Evolutionary conservation across 2,113 vertebrate genomes (phyloP), one percentile per base, ranked within the genome.

Genomic region (Salvelinus alpinus): DNA sequence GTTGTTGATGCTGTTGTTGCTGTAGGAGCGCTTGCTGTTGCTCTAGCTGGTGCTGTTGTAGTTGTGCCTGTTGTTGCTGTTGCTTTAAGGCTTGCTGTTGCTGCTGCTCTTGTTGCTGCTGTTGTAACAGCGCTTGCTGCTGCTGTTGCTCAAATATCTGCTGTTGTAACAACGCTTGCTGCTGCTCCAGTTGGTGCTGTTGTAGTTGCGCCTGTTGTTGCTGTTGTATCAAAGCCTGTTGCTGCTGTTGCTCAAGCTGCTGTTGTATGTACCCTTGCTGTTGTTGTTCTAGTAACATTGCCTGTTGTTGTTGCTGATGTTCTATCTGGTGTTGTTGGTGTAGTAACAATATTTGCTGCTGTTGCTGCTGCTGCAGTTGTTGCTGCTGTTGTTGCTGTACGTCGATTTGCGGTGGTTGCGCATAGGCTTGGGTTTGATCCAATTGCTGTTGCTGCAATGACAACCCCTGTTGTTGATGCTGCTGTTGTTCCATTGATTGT

Each of bases 291-390:
- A 72, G 82, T 9, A 82, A 31, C 27, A 82, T 66, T 51, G 69
- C 66, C 44, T 84, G 82, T 31, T 76, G 69, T 31, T 87, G 81
- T 20, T 85, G 75, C 25, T 90, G 88, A n/a, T 84, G 86, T 73
- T 90, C 70, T 20, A 85, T 20, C 31, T 86, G 72, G 74, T 89
- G 88, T 54, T 90, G 84, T 72, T 89, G 84, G 22, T 86, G 90
- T 65, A 86, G 82, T 70, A 88, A 85, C 48, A 79, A 78, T 20
- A 14, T 44, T 66, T 71, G 76, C 51, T 86, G 85, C 16, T 70
- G 72, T 20, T 81, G 76, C 76, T 78, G 68, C 34, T 70, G 64
- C 70, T 68, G 57, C 27, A 81, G 77, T 20, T 88, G 89, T 48
- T 86, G 72, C 22, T 80, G 76, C 75, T 78, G 68, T 44, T 86